Evolutionary conservation across 35 echinoderm and acorn worm species (phyloP), one percentile per base, ranked within the genome.

Genomic region (Anneissia japonica): DNA sequence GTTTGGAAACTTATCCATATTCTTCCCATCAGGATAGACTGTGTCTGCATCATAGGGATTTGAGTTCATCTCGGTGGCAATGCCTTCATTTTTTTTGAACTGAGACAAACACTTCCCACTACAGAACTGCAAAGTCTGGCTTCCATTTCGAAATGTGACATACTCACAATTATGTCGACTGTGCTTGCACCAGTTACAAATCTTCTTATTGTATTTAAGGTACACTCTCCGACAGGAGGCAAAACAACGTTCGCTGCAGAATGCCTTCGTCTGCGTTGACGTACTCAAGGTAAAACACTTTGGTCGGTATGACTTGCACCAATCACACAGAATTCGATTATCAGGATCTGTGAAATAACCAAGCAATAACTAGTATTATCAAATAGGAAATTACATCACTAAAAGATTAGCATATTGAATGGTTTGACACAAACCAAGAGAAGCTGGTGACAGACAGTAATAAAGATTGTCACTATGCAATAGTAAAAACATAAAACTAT

Each of bases 241-340:
- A 64, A 98, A 98, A 81, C 95, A 98, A 37, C 88, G 90, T 83
- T 98, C 95, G 46, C 95, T 98, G 83, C 95, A 98, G 83, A 98
- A 98, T 0, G 95, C 95, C 64, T 89, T 89, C 13, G 95, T 94
- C 21, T 93, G 86, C 2, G 86, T 89, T 43, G 89, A 82, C 1
- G 95, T 98, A 87, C 93, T 98, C 81, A 98, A 92, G 0, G 95
- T 98, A 86, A 94, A 98, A 17, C 83, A 83, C 73, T 97, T 98
- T 86, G 83, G 85, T n/a, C 95, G 92, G 34, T 79, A 85, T 0
- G 86, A 72, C 36, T 98, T 72, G 64, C 95, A 98, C 95, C 95
- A 98, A 76, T 89, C 95, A 87, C 95, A 98, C 38, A 93, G 74
- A 34, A 97, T 97, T 39, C 30, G 14, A 9, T 81, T 81, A 16